phyloP scores from a whole-genome alignment of 2,113 vertebrate genomes.

The Progne subis region DNA sequence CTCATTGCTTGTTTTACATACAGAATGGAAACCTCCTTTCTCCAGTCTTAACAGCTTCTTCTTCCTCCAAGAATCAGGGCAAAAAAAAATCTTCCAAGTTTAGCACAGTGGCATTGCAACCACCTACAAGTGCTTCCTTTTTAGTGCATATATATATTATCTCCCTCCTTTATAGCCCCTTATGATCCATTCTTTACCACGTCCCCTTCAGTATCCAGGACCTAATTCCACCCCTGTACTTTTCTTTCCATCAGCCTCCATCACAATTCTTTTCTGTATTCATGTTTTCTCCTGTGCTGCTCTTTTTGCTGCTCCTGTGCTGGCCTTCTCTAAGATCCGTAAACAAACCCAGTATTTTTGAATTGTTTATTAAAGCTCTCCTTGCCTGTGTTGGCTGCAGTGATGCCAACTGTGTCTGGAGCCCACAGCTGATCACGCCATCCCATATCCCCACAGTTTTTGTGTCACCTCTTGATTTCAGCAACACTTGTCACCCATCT shows the following conservation, averaged over 20 bases:
- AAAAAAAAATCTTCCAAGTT: neutral
- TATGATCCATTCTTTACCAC: neutral
- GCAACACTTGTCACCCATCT: neutral
- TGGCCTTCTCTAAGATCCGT: neutral
- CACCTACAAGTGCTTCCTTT: neutral
- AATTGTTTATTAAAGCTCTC: neutral
- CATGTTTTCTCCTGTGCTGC: neutral
- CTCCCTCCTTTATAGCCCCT: neutral
- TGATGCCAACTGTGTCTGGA: fast-evolving
- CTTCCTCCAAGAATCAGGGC: neutral
- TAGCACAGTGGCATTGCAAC: neutral
- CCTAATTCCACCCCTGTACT: neutral
- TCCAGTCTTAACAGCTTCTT: neutral
- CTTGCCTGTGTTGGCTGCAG: neutral
- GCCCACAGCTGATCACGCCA: neutral
- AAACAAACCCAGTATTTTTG: neutral
- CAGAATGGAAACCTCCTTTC: neutral
- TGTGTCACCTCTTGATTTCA: neutral
- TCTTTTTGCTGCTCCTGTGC: no score
- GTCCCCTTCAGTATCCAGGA: neutral
- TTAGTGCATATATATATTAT: neutral
- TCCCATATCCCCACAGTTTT: neutral
- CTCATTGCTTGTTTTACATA: neutral
- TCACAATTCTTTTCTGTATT: neutral
- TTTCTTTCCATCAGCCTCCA: neutral